phyloP scores from a whole-genome alignment of 1,140 invertebrate species.

The Drosophila elegans region DNA sequence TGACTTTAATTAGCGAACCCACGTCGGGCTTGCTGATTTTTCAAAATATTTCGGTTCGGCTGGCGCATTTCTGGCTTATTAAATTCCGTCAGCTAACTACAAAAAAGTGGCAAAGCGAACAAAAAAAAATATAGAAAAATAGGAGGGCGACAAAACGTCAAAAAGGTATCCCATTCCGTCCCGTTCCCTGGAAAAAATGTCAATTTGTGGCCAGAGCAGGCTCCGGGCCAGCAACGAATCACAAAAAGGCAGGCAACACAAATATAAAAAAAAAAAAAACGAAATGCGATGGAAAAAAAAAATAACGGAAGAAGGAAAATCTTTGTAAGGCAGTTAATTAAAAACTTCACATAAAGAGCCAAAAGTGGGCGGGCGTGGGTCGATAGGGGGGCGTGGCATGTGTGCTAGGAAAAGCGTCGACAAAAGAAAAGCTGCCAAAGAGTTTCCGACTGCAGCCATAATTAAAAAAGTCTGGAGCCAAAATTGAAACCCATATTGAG shows the following conservation, averaged over 20 bases:
- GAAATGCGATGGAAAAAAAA: not conserved
- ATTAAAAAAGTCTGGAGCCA: constrained; percentile 27
- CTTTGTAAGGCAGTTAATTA: constrained; percentile 82
- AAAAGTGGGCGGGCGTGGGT: constrained; percentile 1
- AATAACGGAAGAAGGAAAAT: constrained; percentile 55
- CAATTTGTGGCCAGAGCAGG: constrained; percentile 65
- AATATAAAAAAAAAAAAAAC: constrained; percentile 13
- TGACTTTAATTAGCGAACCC: constrained; percentile 69
- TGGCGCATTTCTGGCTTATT: constrained; percentile 67
- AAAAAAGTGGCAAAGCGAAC: constrained; percentile 19
- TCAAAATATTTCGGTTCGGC: constrained; percentile 33
- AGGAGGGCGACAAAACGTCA: constrained; percentile 2
- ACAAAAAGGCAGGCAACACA: constrained; percentile 37
- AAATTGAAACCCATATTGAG: constrained; percentile 32
- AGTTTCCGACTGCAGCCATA: constrained; percentile 43
- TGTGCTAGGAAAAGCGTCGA: constrained; percentile 43
- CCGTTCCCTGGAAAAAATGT: constrained; percentile 51
- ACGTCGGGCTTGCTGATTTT: constrained; percentile 38
- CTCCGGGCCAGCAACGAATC: constrained; percentile 22
- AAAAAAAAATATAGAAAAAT: constrained; percentile 16
- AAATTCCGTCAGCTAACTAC: constrained; percentile 57
- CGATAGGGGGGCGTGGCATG: constrained; percentile 14
- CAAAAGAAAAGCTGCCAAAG: constrained; percentile 52
- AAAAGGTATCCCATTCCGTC: not conserved
- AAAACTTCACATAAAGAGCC: constrained; percentile 71